Conservation (phyloP, 1,140 invertebrate species). For the Drosophila watanabei region DNA sequence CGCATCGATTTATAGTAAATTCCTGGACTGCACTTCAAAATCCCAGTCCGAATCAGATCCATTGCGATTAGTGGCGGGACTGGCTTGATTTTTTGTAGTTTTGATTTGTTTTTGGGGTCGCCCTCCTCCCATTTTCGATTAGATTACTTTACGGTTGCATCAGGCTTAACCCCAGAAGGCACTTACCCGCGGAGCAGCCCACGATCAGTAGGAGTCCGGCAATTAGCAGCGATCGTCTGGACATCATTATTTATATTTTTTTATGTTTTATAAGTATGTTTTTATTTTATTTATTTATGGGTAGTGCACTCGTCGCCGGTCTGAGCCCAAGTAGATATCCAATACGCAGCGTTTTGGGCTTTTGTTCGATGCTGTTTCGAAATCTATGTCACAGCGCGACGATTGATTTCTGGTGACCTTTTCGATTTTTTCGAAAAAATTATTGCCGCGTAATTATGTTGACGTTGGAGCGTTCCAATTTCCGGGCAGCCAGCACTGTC, state of each 20-base stretch:
- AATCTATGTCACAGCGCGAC: constrained; percentile 62
- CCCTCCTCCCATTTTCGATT: constrained; percentile 47
- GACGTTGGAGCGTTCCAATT: constrained; percentile 56
- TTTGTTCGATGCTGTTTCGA: constrained; percentile 12
- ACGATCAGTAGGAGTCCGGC: constrained; percentile 45
- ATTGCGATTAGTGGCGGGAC: constrained; percentile 46
- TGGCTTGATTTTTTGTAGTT: constrained; percentile 3
- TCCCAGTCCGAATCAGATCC: constrained; percentile 65
- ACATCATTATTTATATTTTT: constrained; percentile 30
- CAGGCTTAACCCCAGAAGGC: constrained; percentile 41
- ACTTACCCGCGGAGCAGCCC: constrained; percentile 62
- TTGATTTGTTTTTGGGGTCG: constrained; percentile 24
- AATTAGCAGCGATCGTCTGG: constrained; percentile 37
- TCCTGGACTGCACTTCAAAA: constrained; percentile 44
- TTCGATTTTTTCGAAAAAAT: constrained; percentile 36
- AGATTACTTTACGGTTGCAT: constrained; percentile 58
- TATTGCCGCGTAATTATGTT: constrained; percentile 78
- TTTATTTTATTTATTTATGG: not conserved
- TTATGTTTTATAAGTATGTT: not conserved
- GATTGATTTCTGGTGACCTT: constrained; percentile 65
- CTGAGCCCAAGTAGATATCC: constrained; percentile 18
- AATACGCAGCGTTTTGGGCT: constrained; percentile 20
- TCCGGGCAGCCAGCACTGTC: constrained; percentile 61
- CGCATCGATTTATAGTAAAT: constrained; percentile 67
- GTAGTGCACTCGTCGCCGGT: constrained; percentile 25